Percentiles rank a stretch among this genome's conserved stretches.
These are phyloP conservation scores for Tenebrio molitor DNA, from an alignment of 1,140 invertebrate species.

Conservation along the genomic window DNA sequence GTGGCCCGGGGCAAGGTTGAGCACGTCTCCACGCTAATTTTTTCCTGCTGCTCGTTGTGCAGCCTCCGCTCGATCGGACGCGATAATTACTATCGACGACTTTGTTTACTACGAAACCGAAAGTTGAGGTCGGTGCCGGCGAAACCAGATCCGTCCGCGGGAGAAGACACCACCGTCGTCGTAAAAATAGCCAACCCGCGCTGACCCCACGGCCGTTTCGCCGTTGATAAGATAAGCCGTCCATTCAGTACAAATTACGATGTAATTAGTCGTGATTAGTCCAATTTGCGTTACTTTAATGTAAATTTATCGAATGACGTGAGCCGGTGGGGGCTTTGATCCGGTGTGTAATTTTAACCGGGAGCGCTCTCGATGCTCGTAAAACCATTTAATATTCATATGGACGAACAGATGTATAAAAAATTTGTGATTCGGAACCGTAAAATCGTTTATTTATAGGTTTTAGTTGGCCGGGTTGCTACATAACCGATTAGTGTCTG, in stretches of 20 bases:
- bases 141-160: not conserved
- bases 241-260: constrained; percentile 29
- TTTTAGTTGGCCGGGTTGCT: not conserved
- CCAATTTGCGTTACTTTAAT: constrained; percentile 27
- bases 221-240: constrained; percentile 19
- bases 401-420: constrained; percentile 17
- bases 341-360: constrained; percentile 19
- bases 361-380: constrained; percentile 11
- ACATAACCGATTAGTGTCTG: constrained; percentile 9
- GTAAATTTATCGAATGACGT: constrained; percentile 38
- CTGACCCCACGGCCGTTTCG: constrained; percentile 17
- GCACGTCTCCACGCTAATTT: not conserved
- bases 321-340: constrained; percentile 35
- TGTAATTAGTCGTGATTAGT: constrained; percentile 39
- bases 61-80: not conserved
- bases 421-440: constrained; percentile 5
- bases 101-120: not conserved
- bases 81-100: not conserved
- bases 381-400: constrained; percentile 39
- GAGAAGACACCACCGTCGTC: no score
- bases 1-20: constrained; percentile 19
- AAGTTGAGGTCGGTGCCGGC: no score
- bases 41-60: not conserved
- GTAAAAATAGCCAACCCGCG: constrained; percentile 14
- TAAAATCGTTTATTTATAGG: constrained; percentile 24